phyloP scores from a whole-genome alignment of 2,113 vertebrate species.

The Zeus faber region DNA sequence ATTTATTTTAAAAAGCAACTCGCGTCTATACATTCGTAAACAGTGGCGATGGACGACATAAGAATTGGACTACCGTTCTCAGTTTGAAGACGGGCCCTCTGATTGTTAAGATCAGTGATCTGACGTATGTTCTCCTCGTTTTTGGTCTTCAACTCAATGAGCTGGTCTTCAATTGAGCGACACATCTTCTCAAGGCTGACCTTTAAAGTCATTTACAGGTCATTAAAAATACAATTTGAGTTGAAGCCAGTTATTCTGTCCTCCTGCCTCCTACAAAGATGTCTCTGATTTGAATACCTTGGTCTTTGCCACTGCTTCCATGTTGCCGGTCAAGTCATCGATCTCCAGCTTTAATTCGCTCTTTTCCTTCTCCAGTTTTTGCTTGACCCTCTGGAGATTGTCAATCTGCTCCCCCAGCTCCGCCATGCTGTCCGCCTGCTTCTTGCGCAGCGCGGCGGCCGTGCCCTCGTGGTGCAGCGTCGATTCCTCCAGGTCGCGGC shows the following conservation, averaged over 20 bases:
- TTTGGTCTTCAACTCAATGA: slow-evolving; percentile 59
- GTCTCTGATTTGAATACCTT: no score
- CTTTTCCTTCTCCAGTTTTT: slow-evolving; percentile 66
- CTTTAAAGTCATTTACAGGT: no score
- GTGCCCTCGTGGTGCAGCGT: slow-evolving; percentile 77
- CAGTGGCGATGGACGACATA: neutral
- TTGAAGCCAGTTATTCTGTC: no score
- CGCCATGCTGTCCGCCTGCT: slow-evolving; percentile 52
- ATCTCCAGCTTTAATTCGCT: slow-evolving; percentile 78
- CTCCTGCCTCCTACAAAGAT: no score
- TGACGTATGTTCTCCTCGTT: no score
- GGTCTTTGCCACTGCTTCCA: slow-evolving; percentile 65
- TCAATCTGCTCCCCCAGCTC: slow-evolving; percentile 67
- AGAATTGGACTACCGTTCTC: slow-evolving; percentile 48
- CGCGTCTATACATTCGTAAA: no score
- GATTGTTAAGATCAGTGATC: slow-evolving; percentile 54
- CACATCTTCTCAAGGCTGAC: slow-evolving; percentile 58
- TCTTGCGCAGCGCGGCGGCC: slow-evolving; percentile 51
- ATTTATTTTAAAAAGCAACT: no score
- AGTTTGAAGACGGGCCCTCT: slow-evolving; percentile 56
- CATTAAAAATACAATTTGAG: no score
- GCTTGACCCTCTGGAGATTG: slow-evolving; percentile 72
- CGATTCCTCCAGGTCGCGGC: slow-evolving; percentile 75
- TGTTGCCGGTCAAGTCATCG: slow-evolving; percentile 57
- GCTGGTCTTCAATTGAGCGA: slow-evolving; percentile 61